Evolutionary conservation across 2,797 vertebrate genomes (phyloP).

Genomic region (Crenuchus spilurus): DNA sequence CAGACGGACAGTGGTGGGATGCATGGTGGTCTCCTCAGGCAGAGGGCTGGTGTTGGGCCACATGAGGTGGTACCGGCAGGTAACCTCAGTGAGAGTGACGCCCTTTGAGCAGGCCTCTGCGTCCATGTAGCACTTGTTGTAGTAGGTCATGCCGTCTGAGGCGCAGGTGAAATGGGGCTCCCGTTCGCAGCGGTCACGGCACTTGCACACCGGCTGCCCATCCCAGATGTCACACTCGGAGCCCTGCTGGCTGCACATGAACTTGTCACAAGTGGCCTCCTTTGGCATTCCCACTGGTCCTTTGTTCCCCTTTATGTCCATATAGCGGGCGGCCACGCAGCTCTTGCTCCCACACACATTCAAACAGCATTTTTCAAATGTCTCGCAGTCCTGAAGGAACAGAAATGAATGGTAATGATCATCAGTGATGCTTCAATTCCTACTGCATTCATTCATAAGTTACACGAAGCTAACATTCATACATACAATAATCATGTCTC

Average conservation of each 20-base stretch:
- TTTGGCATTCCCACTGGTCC: slow-evolving; percentile 93
- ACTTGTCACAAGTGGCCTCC: slow-evolving; percentile 92
- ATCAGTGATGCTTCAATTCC: background rate
- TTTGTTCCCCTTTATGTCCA: slow-evolving; percentile 89
- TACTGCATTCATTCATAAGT: too few species aligned
- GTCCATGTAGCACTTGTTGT: slow-evolving; percentile 99
- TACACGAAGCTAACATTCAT: too few species aligned
- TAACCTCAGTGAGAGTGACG: slow-evolving; percentile 89
- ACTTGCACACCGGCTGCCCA: slow-evolving; percentile 95
- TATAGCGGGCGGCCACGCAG: slow-evolving; percentile 94
- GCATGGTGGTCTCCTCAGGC: slow-evolving; percentile 85
- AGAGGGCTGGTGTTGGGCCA: slow-evolving; percentile 95
- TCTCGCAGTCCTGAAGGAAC: slow-evolving; percentile 88
- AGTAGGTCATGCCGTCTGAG: slow-evolving; percentile 98
- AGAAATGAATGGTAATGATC: background rate
- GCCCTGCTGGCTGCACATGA: slow-evolving; percentile 97
- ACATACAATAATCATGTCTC: too few species aligned
- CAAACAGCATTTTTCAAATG: slow-evolving; percentile 96
- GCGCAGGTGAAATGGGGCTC: slow-evolving; percentile 97
- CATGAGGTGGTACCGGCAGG: slow-evolving; percentile 91
- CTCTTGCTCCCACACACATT: slow-evolving; percentile 97
- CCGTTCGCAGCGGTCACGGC: slow-evolving; percentile 94
- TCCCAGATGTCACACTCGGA: slow-evolving; percentile 99
- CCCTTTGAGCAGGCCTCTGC: slow-evolving; percentile 96
- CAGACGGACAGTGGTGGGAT: slow-evolving; percentile 84